Base-by-base conservation (phyloP, 64 coral and sea anemone species). In the Cladopsammia gracilis region DNA sequence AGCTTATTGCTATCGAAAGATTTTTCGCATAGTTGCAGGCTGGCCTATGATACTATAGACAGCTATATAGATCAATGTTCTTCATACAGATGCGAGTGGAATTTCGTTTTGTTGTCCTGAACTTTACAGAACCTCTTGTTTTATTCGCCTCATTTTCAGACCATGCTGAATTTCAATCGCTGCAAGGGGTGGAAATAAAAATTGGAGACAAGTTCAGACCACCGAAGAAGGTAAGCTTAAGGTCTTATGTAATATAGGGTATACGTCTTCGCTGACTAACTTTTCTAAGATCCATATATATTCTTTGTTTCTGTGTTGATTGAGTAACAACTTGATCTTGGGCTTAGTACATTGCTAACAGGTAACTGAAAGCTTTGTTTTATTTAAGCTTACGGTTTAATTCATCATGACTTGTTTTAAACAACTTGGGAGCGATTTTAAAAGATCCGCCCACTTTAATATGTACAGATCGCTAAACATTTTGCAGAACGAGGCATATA, bases 171-270 rank as follows among this genome's bases (percentile, higher is more conserved):
- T 70, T 76, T 81, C 60, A 92, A 14, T 93, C 96, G 15, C 82
- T 97, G 18, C 92, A 97, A 72, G 96, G 96, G 8, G 92, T 97
- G 24, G 82, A 97, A 75, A 83, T 97, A 10, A 97, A 97, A 88
- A 88, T 97, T 51, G 96, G 96, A 91, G 87, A 90, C 59, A 87
- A 65, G 2, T 97, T 94, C 66, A 82, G 78, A 48, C 96, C 96
- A 22, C 96, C 96, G 47, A 94, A 58, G 88, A 97, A 97, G 92
- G 96, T 97, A 91, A 49, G 46, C 9, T 67, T 25, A 7, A 26
- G 7, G 22, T 52, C 53, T 54, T 5, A 23, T n/a, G 23, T 61
- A 10, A 57, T 57, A 64, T 4, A 64, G 15, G 34, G 34, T 34
- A 34, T 34, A 34, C 34, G 34, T 34, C 34, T 2, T 1, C 34